phyloP scores from a whole-genome alignment of 2,797 vertebrate genomes.

The Holocentrus rufus region DNA sequence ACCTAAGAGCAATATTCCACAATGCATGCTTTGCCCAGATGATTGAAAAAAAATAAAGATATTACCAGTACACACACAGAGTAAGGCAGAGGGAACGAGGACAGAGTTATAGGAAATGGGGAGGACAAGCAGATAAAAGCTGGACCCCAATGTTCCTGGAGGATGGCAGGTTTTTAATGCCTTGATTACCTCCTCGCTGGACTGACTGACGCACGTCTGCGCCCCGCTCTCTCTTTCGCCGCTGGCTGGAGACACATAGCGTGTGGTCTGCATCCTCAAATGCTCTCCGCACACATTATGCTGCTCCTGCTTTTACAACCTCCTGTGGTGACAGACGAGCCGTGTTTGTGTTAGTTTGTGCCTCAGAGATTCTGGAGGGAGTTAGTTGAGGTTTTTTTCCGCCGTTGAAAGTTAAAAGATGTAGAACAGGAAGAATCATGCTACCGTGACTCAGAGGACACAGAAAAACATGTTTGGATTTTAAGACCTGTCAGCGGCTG shows the following conservation, averaged over 20 bases:
- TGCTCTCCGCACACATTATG: conserved; percentile 10
- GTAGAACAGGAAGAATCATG: background rate
- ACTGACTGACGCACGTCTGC: conserved; percentile 20
- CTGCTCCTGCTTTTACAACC: background rate
- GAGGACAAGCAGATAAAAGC: conserved; percentile 15
- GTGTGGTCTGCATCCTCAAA: conserved; percentile 37
- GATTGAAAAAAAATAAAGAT: background rate
- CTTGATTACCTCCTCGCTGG: background rate
- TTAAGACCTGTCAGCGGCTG: background rate
- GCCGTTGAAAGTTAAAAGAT: conserved; percentile 16
- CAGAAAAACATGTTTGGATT: background rate
- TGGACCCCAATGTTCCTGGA: conserved; percentile 9
- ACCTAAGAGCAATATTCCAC: background rate
- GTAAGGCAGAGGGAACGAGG: background rate
- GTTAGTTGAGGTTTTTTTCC: background rate
- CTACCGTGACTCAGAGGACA: background rate
- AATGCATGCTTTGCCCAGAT: background rate
- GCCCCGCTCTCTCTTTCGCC: conserved; percentile 19
- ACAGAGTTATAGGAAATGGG: background rate
- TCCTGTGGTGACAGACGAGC: conserved; percentile 9
- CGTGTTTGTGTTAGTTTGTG: conserved; percentile 19
- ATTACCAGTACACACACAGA: background rate
- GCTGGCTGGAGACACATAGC: conserved; percentile 20
- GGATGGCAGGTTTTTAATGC: conserved; percentile 15
- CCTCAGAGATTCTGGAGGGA: background rate